Base-by-base conservation (phyloP, 2,113 vertebrate species). In the Uria aalge region DNA sequence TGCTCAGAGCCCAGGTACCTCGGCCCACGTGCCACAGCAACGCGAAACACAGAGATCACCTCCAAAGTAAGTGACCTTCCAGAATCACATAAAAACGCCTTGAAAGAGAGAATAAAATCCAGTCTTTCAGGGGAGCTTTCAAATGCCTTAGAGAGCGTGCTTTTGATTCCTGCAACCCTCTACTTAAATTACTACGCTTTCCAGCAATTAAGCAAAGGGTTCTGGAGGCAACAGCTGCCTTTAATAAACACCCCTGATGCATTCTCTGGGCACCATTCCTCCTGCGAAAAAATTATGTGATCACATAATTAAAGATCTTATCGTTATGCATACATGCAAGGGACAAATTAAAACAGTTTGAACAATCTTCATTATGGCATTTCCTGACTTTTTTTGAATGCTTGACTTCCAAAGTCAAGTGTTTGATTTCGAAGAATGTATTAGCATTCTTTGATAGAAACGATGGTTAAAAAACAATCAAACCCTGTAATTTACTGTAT, bases 231-330 rank as follows among this genome's bases (percentile, higher is more conserved):
- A 94, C 53, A 89, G 94, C 56, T 94, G 91, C 83, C 69, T 92
- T 94, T 89, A 94, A 92, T 64, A 92, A 94, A 92, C 76, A 96
- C 9, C 48, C 55, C 76, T 88, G 48, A 92, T 89, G 95, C 77
- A 73, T 73, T 94, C 77, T 90, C 94, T 21, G 59, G 78, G 90
- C 78, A 94, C 55, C 50, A 67, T 86, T 85, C 77, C 91, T 87
- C 53, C 80, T 47, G 77, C 34, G 86, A 95, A 95, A 96, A 97
- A 96, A 94, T 45, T 78, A 81, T 43, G 84, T 90, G 92, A 96
- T 95, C 94, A 89, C 69, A 91, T 91, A 97, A 94, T 95, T 92
- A 96, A 97, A 97, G 92, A 96, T 91, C 88, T 92, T 95, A 96
- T 93, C 76, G 0, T 79, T 87, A 75, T 27, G 81, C 74, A 72